Evolutionary conservation across 2,888 invertebrate species (phyloP).

Genomic region (Zonitis immaculata): DNA sequence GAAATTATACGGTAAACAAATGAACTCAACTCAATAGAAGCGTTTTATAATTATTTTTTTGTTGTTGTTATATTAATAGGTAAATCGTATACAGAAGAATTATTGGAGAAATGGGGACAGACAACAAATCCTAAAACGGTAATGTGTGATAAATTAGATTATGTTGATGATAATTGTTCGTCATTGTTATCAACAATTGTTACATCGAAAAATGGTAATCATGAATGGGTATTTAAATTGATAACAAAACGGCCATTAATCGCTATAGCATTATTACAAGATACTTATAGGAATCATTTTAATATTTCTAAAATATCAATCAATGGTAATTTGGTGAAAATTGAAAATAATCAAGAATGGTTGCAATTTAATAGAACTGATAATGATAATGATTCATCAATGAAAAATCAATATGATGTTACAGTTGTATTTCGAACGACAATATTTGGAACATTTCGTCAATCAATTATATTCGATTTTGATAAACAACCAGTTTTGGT

Average conservation of each 20-base stretch:
- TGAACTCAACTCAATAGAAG: no score
- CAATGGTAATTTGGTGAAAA: slow-evolving; percentile 29
- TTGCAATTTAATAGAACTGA: slow-evolving; percentile 22
- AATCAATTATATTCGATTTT: slow-evolving; percentile 72
- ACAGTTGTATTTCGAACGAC: slow-evolving; percentile 51
- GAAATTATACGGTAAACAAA: slow-evolving; percentile 61
- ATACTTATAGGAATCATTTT: slow-evolving; percentile 65
- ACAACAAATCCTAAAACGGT: slow-evolving; percentile 59
- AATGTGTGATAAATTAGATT: slow-evolving; percentile 59
- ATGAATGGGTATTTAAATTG: slow-evolving; percentile 59
- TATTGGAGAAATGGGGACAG: slow-evolving; percentile 61
- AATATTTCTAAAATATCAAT: slow-evolving; percentile 52
- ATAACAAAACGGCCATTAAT: slow-evolving; percentile 53
- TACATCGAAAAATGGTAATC: slow-evolving; percentile 57
- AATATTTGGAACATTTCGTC: slow-evolving; percentile 74
- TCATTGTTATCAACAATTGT: slow-evolving; percentile 59
- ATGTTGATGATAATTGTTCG: slow-evolving; percentile 56
- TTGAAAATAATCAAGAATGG: slow-evolving; percentile 54
- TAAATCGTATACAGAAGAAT: slow-evolving; percentile 55
- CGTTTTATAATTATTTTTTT: no score
- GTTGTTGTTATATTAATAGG: no score
- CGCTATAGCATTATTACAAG: slow-evolving; percentile 64
- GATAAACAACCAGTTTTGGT: slow-evolving; percentile 61
- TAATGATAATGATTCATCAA: no score
- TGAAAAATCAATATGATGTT: slow-evolving; percentile 31